Evolutionary conservation across 2,797 vertebrate genomes (phyloP).

Genomic region (Poecilia velifera): DNA sequence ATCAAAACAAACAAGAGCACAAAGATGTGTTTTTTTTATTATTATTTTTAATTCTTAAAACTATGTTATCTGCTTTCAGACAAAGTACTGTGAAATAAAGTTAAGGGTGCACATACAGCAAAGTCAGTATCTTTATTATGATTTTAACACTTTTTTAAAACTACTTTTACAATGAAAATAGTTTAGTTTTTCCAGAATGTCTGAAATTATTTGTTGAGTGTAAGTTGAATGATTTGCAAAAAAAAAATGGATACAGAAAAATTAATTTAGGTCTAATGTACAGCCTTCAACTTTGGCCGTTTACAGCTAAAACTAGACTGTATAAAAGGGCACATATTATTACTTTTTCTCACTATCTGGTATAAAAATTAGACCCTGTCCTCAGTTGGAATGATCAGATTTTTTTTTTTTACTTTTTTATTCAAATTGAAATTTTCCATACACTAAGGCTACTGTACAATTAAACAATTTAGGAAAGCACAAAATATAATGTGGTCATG

Average conservation of each 20-base stretch:
- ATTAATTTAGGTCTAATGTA: background rate
- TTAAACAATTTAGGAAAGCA: background rate
- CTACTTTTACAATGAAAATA: background rate
- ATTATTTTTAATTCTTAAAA: constrained; percentile 79
- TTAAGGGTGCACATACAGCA: constrained; percentile 80
- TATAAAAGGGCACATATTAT: background rate
- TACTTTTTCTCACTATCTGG: background rate
- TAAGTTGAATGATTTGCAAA: background rate
- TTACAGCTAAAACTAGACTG: background rate
- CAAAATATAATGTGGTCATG: background rate
- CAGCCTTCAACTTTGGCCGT: background rate
- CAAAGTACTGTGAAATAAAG: constrained; percentile 88
- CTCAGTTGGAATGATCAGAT: background rate
- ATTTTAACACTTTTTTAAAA: background rate
- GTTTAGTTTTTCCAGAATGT: background rate
- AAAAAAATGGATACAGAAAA: background rate
- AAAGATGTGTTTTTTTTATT: constrained; percentile 80
- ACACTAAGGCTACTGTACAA: background rate
- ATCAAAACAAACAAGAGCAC: constrained; percentile 88
- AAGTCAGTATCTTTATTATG: constrained; percentile 66
- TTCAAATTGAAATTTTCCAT: background rate
- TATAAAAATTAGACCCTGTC: background rate
- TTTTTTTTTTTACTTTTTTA: background rate
- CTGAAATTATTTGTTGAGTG: background rate
- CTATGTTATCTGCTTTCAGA: constrained; percentile 87